Evolutionary conservation across 2,113 vertebrate species (phyloP).

Genomic region (Sorex araneus): DNA sequence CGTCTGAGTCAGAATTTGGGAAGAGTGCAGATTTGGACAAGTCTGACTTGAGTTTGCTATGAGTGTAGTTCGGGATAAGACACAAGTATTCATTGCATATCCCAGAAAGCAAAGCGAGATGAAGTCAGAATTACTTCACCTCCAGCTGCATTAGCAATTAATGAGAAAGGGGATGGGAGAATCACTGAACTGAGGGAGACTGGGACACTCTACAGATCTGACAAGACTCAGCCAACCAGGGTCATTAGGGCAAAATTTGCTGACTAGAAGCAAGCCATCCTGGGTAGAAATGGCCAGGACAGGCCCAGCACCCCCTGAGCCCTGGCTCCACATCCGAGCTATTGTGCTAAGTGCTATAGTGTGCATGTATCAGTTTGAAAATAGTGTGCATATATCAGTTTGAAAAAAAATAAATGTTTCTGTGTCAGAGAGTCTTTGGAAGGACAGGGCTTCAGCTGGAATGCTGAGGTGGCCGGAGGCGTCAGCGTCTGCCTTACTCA

Average conservation of each 20-base stretch:
- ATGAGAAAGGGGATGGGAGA: background rate
- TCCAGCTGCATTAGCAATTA: background rate
- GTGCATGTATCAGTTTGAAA: too few relatives aligned
- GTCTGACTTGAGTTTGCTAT: background rate
- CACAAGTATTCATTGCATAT: background rate
- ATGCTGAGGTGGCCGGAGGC: background rate
- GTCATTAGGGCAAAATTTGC: background rate
- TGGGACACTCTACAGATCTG: background rate
- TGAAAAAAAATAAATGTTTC: too few relatives aligned
- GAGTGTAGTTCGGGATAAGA: background rate
- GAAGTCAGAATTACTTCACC: background rate
- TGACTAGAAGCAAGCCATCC: background rate
- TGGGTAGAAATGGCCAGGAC: background rate
- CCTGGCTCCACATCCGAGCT: too few relatives aligned
- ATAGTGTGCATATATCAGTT: too few relatives aligned
- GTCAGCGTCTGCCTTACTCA: background rate
- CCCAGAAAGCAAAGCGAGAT: background rate
- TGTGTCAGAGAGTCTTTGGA: background rate
- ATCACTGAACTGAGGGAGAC: background rate
- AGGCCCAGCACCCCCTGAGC: background rate
- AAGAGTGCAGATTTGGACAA: too few relatives aligned
- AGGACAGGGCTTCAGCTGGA: background rate
- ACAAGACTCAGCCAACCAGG: background rate
- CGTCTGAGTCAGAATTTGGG: background rate
- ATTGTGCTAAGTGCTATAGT: too few relatives aligned